Evolutionary conservation across 1,140 invertebrate species (phyloP), one percentile per base, ranked within the genome.

Genomic region (Maniola jurtina): DNA sequence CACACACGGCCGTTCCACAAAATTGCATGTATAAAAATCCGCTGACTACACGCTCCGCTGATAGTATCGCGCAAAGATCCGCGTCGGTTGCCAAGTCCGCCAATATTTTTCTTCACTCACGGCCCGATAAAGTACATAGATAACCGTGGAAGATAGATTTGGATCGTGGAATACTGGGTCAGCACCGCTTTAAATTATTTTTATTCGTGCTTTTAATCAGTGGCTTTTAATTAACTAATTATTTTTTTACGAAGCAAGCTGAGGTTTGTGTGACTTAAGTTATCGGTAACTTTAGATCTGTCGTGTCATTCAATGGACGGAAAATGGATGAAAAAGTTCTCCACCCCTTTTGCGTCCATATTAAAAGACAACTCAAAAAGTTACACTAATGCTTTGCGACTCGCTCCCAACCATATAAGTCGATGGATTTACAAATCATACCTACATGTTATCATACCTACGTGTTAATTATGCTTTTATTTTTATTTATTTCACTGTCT

Each of bases 1-100:
- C 52, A 14, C 13, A 48, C 45, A 15, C 8, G 6, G 16, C 52
- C 6, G 52, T 34, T 34, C 5, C 4, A 55, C 33, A 40, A 63
- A 34, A 36, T 66, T 75, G 73, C 66, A 72, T 73, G 70, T 73
- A 75, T 79, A 75, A 77, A 77, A 79, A 77, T 72, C 59, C 72
- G 69, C 70, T 68, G 61, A 72, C 64, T 72, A 64, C 60, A 57
- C 48, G 56, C 66, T 25, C 25, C 59, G 61, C n/a, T 57, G 66
- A 70, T 66, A 64, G 55, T 59, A 70, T 72, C 64, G 61, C 59
- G 71, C 61, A 48, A 69, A 68, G 64, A 70, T 66, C 64, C 47
- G 48, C 40, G 57, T 42, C 38, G 62, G 61, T 62, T 71, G 61
- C 62, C 57, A 63, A 68, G 57, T 72, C 48, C 48, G 70, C 65